Evolutionary conservation across 2,888 invertebrate genomes (phyloP).

Genomic region (Autographa pulchrina): DNA sequence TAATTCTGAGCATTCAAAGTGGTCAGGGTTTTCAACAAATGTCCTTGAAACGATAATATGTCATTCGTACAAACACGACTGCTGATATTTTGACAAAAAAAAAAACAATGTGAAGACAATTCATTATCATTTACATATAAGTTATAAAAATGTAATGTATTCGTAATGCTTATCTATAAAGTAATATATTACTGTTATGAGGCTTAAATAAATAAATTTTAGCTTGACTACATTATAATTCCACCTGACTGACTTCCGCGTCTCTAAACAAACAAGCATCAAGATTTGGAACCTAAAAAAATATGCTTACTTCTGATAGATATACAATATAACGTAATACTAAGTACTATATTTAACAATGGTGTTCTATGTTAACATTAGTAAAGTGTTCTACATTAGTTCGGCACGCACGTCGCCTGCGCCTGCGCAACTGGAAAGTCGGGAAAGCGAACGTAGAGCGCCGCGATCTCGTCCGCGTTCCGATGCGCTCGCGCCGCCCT

Average conservation of each 20-base stretch:
- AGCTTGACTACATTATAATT: conserved; percentile 7
- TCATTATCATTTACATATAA: conserved; percentile 13
- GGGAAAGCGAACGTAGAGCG: conserved; percentile 79
- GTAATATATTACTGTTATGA: conserved; percentile 11
- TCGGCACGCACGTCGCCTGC: conserved; percentile 51
- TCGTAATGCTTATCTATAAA: background rate
- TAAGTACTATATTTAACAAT: background rate
- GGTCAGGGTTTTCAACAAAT: conserved; percentile 2
- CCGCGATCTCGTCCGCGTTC: conserved; percentile 81
- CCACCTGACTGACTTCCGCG: conserved; percentile 20
- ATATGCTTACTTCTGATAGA: conserved; percentile 5
- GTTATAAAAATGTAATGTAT: background rate
- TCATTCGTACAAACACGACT: background rate
- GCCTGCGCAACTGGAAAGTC: conserved; percentile 77
- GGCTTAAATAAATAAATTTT: background rate
- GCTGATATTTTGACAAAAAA: conserved; percentile 1
- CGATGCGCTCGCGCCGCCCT: conserved; percentile 69
- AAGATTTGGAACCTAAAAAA: conserved; percentile 9
- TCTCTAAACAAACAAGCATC: conserved; percentile 8
- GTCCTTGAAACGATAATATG: conserved; percentile 10
- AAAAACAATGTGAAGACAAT: conserved; percentile 18
- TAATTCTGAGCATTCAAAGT: background rate
- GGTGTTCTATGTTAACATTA: conserved; percentile 18
- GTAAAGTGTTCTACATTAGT: conserved; percentile 63
- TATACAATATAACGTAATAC: background rate